Evolutionary conservation across 2,113 vertebrate genomes (phyloP), one percentile per base, ranked within the genome.

Genomic region (Dryoscopus gambensis): DNA sequence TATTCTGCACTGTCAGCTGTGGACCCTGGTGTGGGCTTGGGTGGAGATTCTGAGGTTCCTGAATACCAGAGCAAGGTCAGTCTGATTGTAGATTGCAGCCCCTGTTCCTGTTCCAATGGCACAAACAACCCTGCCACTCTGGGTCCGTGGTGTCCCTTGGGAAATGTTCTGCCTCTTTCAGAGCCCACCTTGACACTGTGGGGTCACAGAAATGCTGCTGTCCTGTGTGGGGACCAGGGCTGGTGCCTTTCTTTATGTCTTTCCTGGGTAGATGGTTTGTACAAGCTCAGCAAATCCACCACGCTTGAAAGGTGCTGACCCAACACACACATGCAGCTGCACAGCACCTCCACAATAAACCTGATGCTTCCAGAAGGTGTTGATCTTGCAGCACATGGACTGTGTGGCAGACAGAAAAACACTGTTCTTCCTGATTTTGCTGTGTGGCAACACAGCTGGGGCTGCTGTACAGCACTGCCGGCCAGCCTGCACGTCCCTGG

Each of bases 321-420:
- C 65, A 25, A 33, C 79, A 57, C 55, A 50, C 5, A 0, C 24
- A 52, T 0, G 1, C 75, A 84, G 71, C 78, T 83, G 65, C 85
- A 46, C 62, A 46, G 78, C 90, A 77, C 71, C 92, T 93, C 86
- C 68, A 53, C 33, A 42, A 62, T 28, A 42, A 76, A 55, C 57
- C 75, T 74, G 83, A 50, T 50, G 79, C 63, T 90, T 95, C 95
- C 92, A 94, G 90, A 90, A 76, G 85, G 53, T 57, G 82, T 83
- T 94, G 75, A 74, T 74, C 88, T 64, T 86, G 77, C 69, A 40
- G 87, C 60, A 21, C 55, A 6, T 23, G 83, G 57, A 16, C n/a
- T 46, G 18, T 19, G 55, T 64, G 74, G 73, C 9, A 22, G 84
- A 37, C 53, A 91, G 67, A 62, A 76, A 69, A 92, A 28, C 0